Evolutionary conservation across 2,888 invertebrate genomes (phyloP), one percentile per base, ranked within the genome.

Genomic region (Aquatica leii): DNA sequence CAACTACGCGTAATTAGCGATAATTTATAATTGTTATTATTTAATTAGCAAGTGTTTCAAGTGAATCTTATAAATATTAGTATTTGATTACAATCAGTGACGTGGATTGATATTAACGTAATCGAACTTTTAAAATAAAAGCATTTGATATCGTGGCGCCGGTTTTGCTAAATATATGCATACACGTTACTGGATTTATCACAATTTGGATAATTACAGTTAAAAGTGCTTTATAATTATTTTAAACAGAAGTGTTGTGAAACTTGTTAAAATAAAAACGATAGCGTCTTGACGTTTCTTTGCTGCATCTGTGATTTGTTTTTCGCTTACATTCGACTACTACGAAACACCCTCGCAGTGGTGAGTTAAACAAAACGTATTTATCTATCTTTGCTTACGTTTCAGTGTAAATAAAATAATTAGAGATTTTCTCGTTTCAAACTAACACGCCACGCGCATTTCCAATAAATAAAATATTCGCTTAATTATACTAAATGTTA

Each of bases 321-420:
- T 66, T 62, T 67, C 68, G 60, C 65, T 66, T 67, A 69, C 66
- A 69, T 71, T 66, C 71, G 63, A 61, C 65, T 65, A 68, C 68
- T 66, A 46, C 67, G 35, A 59, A 62, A 57, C 65, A 64, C 64
- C 68, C 66, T 62, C 67, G 58, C 55, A 56, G 67, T 62, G 69
- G 71, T 71, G 67, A 71, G 71, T 65, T 69, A 70, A 71, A 71
- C 69, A 69, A 67, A 54, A 60, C 59, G 61, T 69, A 69, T 71
- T 71, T 71, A 68, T 64, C 51, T 70, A 53, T 17, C 46, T 20
- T 46, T 53, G 56, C 63, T 65, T 67, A 65, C 69, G 55, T 56
- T 66, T 68, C 62, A 70, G 68, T 69, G 63, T 71, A 70, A 70
- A 70, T 70, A 70, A 55, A 61, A 63, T 70, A 67, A 69, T 71